A percentile compares a stretch with the other conserved stretches of the same genome.
Conservation (phyloP, 1,140 invertebrate species). For the Drosophila yakuba region DNA sequence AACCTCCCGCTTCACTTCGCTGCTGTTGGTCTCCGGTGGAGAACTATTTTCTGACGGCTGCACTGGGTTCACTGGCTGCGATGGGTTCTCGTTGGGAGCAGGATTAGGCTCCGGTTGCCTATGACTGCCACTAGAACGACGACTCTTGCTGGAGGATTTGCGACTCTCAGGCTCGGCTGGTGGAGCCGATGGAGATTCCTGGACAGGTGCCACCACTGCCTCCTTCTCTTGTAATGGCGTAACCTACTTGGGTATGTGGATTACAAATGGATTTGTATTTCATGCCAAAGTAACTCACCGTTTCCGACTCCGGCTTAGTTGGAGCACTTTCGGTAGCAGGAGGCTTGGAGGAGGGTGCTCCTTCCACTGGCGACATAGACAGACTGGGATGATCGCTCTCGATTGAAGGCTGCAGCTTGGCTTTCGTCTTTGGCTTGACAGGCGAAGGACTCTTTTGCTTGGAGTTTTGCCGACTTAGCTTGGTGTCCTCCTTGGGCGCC, state of each 20-base stretch:
- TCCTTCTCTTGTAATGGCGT: slow-evolving; percentile 11
- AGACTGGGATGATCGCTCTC: slow-evolving; percentile 42
- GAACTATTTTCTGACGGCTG: slow-evolving; percentile 14
- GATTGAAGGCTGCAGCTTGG: slow-evolving; percentile 46
- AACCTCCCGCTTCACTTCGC: slow-evolving; percentile 52
- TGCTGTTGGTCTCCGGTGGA: slow-evolving; percentile 12
- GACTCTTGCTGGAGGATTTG: slow-evolving; percentile 65
- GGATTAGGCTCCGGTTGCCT: slow-evolving; percentile 20
- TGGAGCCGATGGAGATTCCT: slow-evolving; percentile 17
- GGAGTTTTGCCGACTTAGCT: slow-evolving; percentile 46
- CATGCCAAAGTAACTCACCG: background rate
- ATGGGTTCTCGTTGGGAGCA: background rate
- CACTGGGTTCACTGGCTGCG: slow-evolving; percentile 3
- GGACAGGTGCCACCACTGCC: slow-evolving; percentile 1
- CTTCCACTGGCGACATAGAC: slow-evolving; percentile 40
- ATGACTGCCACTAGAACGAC: slow-evolving; percentile 62
- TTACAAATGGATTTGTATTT: background rate
- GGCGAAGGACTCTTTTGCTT: slow-evolving; percentile 69
- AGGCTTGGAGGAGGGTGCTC: background rate
- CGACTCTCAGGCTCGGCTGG: slow-evolving; percentile 48
- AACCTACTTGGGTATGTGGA: background rate
- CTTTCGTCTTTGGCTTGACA: slow-evolving; percentile 31
- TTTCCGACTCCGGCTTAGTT: background rate
- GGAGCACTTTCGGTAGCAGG: slow-evolving; percentile 9
- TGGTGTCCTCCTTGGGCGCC: slow-evolving; percentile 1